Base-by-base conservation (phyloP, 2,797 vertebrate genomes). In the Rhabdophis nuchalis region DNA sequence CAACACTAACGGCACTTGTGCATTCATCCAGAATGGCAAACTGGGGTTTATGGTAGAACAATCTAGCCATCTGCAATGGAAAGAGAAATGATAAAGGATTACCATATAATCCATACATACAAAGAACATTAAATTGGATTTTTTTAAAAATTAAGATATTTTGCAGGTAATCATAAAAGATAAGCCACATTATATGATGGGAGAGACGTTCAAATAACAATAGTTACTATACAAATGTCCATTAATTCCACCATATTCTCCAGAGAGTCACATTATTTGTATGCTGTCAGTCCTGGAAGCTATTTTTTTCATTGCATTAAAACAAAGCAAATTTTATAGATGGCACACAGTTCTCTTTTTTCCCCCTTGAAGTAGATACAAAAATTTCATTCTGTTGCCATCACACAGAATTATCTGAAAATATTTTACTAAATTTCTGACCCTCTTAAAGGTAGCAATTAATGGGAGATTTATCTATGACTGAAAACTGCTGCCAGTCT, bases 21-120 rank as follows among this genome's bases (percentile, higher is more conserved):
- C 99, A 99, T 95, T 99, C 99, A 85, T 99, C 99, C 96, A 99
- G 97, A 95, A 99, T 99, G 92, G 99, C 99, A 97, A 99, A 99
- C 97, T 99, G 99, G 3, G 99, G 99, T 92, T 99, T 99, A 95
- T 99, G 99, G 95, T 99, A 99, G 97, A 99, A 99, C 8, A 99
- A 96, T 90, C 99, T 98, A 92, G 99, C 99, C 99, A 99, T 99
- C 99, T 99, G 94, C 23, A 96, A 94, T 0, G 27, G 41, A 96
- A 92, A 93, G 41, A 86, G 95, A 94, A 95, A 94, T 20, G 57
- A 1, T 91, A 94, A 87, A 89, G n/a, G 27, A 53, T 82, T 56
- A 56, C 18, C 27, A 14, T 54, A 57, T 20, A 64, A 29, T 46
- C 9, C 27, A 85, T n/a, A 32, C 20, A 6, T 56, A 36, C 13